phyloP scores from a whole-genome alignment of 1,140 invertebrate genomes.

The Conus ventricosus region DNA sequence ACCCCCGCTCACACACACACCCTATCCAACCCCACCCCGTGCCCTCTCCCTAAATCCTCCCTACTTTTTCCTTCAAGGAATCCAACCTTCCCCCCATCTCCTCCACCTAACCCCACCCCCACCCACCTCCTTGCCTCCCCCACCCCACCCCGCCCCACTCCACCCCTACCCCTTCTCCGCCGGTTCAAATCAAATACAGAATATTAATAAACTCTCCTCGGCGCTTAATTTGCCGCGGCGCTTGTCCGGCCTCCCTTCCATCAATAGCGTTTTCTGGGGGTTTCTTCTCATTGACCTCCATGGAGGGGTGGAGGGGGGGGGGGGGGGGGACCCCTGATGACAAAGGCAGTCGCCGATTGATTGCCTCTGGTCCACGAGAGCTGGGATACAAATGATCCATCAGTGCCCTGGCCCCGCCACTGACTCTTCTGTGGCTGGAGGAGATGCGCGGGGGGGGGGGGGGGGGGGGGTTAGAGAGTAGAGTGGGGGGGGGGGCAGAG shows the following conservation, averaged over 20 bases:
- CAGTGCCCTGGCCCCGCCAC: neutral
- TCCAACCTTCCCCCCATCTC: too few relatives aligned
- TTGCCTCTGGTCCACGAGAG: neutral
- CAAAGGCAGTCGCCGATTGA: neutral
- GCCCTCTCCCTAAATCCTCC: neutral
- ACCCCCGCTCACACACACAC: too few relatives aligned
- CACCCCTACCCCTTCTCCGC: neutral
- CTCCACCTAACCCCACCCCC: neutral
- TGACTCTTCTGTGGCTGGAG: neutral
- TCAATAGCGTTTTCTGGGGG: neutral
- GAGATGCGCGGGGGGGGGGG: too few relatives aligned
- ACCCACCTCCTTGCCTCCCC: neutral
- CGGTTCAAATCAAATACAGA: slow-evolving; percentile 27
- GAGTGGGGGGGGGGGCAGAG: too few relatives aligned
- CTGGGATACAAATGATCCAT: neutral
- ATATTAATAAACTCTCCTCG: slow-evolving; percentile 32
- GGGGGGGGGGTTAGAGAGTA: too few relatives aligned
- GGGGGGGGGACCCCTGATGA: neutral
- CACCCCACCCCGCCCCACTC: neutral
- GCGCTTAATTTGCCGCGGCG: slow-evolving; percentile 19
- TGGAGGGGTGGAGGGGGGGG: too few relatives aligned
- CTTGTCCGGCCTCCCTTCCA: neutral
- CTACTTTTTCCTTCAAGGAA: too few relatives aligned
- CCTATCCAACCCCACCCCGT: too few relatives aligned
- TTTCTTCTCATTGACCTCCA: neutral